phyloP scores from a whole-genome alignment of 1,140 invertebrate species.

The Gryllus bimaculatus region DNA sequence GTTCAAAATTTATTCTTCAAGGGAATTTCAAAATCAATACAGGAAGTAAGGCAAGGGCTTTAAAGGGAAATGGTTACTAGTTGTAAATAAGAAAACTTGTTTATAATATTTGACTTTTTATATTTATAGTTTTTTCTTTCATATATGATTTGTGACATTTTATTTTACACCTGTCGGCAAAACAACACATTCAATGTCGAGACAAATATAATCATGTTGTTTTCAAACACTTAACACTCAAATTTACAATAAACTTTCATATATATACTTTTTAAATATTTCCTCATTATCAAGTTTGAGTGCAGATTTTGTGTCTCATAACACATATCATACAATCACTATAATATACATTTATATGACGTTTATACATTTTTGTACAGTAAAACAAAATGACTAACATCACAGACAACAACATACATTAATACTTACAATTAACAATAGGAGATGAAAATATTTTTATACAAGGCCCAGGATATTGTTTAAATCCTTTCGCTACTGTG shows the following conservation, averaged over 20 bases:
- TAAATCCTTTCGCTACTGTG: background rate
- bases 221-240: background rate
- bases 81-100: no score
- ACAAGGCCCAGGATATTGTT: background rate
- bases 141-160: no score
- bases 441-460: background rate
- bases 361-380: slow-evolving; percentile 19
- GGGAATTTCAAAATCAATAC: no score
- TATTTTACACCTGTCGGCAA: background rate
- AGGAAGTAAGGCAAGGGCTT: no score
- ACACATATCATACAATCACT: background rate
- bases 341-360: slow-evolving; percentile 19
- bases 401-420: slow-evolving; percentile 20
- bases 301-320: background rate
- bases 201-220: background rate
- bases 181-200: background rate
- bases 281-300: background rate
- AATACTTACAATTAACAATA: slow-evolving; percentile 14
- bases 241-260: background rate
- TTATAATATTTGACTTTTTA: no score
- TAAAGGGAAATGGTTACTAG: no score
- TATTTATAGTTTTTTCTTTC: no score
- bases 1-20: no score
- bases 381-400: slow-evolving; percentile 18
- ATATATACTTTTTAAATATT: background rate